Evolutionary conservation across 2,888 invertebrate genomes (phyloP), one percentile per base, ranked within the genome.

Genomic region (Hedya salicella): DNA sequence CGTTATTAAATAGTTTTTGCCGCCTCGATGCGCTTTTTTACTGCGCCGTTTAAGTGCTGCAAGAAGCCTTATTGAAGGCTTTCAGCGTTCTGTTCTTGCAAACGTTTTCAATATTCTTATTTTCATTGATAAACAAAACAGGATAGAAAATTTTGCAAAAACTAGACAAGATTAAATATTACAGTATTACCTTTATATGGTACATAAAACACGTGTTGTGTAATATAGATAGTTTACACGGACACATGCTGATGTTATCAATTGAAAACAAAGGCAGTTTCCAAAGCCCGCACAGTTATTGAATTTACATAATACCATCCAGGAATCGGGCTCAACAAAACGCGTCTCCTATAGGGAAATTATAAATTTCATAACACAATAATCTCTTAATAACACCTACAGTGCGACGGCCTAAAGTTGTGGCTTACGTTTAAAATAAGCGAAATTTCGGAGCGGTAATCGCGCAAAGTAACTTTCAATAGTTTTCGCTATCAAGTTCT

Each of bases 1-100:
- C 81, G 83, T 86, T 91, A 91, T 91, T 91, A 92, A 91, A 91
- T 91, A 91, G 91, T 89, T 91, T 83, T 82, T 86, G 85, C 82
- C 82, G 82, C 83, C 75, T 86, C 82, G 75, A 75, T 86, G 85
- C 82, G 72, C 78, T 85, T 89, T 88, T 88, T 86, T 81, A 79
- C 73, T 74, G 68, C 65, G 65, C 64, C 74, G 73, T 74, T 76
- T 78, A 81, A 80, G 78, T 81, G 78, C 66, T 66, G 48, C 73
- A 72, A 70, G 69, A 76, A 71, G 72, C 76, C 78, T 79, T 76
- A 75, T 79, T 75, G 73, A 75, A 72, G 69, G 57, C 64, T 69
- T 59, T 69, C 67, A 68, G 67, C 52, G 44, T 73, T 75, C 71
- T 69, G 50, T 68, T 53, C 48, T 54, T 25, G 42, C 32, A 68